Base-by-base conservation (phyloP, 2,797 vertebrate genomes). In the Gadopsis bispinosus region DNA sequence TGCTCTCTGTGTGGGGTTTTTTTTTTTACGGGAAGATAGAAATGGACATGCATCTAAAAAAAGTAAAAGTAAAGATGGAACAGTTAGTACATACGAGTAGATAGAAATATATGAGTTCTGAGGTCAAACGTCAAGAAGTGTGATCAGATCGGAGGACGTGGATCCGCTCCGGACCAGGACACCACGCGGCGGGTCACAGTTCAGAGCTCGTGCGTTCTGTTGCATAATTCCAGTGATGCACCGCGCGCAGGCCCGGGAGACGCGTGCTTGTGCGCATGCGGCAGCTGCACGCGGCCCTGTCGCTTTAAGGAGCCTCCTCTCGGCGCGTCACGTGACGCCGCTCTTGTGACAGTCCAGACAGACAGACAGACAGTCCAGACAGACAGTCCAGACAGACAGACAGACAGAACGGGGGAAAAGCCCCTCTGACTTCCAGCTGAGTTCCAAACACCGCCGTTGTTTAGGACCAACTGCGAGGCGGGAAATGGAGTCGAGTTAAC, bases 261-360 rank as follows among this genome's bases (percentile, higher is more conserved):
- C 26, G 26, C 26, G 26, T 26, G 26, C 26, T 26, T 26, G 26
- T 26, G 26, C 26, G 26, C 26, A 26, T 26, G 26, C 26, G 26
- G 26, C 26, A 26, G 26, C 26, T 26, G 26, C 26, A 26, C 26
- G 26, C 26, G 26, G 26, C 26, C 26, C 26, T 94, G 83, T 75
- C 79, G 5, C 95, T 95, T 96, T 96, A 95, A 96, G 93, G 90
- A 87, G 79, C 87, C 86, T 59, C 48, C 48, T 43, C 47, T 1
- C 35, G 85, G 89, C 87, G 91, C 91, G 39, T 97, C 97, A 98
- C 97, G 94, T 98, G 97, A 96, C 87, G 73, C 77, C 67, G 90
- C 96, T 97, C 97, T 97, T 95, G 96, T 97, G 97, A 97, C 92
- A 90, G 94, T 86, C 92, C 89, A 83, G 89, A 89, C 87, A 92